phyloP scores from a whole-genome alignment of 2,113 vertebrate genomes.

The Rhabdornis inornatus region DNA sequence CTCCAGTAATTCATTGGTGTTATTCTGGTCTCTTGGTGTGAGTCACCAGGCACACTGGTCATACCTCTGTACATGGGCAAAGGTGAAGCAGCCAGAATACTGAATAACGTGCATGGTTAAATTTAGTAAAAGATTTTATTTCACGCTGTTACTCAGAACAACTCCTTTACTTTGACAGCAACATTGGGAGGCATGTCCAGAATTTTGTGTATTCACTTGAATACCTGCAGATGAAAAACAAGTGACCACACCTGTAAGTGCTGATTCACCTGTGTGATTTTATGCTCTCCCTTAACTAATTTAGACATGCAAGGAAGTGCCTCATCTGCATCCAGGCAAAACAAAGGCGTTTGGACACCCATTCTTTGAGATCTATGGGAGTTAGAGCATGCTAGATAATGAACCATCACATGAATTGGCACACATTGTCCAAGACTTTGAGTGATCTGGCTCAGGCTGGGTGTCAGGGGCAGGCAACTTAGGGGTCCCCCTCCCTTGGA shows the following conservation, averaged over 20 bases:
- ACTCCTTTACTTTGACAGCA: background rate
- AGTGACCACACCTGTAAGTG: background rate
- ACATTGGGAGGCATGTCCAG: background rate
- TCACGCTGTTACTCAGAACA: background rate
- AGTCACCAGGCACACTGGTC: slow-evolving; percentile 31
- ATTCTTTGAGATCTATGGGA: background rate
- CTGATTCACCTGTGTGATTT: background rate
- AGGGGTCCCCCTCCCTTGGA: background rate
- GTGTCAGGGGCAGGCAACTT: background rate
- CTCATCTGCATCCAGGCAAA: background rate
- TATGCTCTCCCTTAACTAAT: background rate
- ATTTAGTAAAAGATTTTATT: slow-evolving; percentile 1
- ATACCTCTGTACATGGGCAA: background rate
- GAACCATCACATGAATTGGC: background rate
- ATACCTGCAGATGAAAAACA: background rate
- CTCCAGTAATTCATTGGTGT: background rate
- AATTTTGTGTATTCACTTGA: background rate
- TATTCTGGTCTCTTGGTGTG: slow-evolving; percentile 6
- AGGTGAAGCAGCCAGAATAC: background rate
- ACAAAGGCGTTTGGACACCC: background rate
- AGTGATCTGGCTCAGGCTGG: background rate
- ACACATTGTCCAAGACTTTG: background rate
- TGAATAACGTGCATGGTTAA: background rate
- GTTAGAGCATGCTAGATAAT: background rate
- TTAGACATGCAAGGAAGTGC: background rate